Percentiles rank a stretch among this genome's conserved stretches.
Conservation (phyloP, 2,113 vertebrate genomes). For the Rhynchopsitta pachyrhyncha region DNA sequence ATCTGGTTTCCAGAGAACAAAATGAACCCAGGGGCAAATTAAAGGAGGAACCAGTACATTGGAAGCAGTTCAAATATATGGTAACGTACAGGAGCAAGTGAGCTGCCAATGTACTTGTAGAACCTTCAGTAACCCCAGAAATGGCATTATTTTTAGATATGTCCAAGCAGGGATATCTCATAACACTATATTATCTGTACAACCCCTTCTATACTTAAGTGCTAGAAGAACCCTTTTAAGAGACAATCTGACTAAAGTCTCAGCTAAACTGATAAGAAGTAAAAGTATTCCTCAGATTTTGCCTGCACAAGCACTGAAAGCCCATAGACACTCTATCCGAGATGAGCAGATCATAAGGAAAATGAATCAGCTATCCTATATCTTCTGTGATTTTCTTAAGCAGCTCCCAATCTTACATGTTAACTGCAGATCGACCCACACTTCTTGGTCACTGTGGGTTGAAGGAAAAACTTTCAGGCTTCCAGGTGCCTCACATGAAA, state of each 20-base stretch:
- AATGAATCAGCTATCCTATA: neutral
- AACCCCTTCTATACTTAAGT: neutral
- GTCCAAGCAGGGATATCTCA: neutral
- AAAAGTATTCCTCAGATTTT: neutral
- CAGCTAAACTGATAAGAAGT: neutral
- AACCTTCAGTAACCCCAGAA: neutral
- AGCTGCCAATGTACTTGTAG: neutral
- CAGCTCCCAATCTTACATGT: neutral
- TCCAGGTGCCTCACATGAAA: neutral
- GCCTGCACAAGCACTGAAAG: neutral
- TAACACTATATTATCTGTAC: neutral
- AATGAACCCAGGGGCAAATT: conserved; percentile 27
- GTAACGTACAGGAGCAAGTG: neutral
- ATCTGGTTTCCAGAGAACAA: conserved; percentile 59
- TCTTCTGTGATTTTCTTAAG: neutral
- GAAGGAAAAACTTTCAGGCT: neutral
- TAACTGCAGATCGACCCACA: neutral
- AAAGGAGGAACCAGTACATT: neutral
- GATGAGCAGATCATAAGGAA: neutral
- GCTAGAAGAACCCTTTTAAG: neutral
- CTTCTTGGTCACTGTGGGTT: neutral
- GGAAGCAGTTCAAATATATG: conserved; percentile 8
- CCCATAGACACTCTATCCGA: rapidly evolving
- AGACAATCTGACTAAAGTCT: neutral
- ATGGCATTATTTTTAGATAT: neutral